Percentiles rank a stretch among this genome's conserved stretches.
Evolutionary conservation across 2,888 invertebrate species (phyloP).

Genomic region (Xanthorhoe spadicearia): DNA sequence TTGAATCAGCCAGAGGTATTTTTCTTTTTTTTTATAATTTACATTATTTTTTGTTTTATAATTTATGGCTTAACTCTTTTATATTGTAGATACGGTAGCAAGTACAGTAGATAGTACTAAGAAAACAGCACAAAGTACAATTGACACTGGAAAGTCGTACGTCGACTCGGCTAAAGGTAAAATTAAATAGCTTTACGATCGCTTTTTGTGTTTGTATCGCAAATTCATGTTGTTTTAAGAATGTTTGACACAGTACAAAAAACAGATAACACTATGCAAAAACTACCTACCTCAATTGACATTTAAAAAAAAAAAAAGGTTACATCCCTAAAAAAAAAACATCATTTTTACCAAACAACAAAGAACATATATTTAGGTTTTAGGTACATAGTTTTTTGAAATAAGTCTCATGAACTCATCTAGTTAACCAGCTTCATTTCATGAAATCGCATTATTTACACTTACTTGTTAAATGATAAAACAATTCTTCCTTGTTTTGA

Average conservation of each 20-base stretch:
- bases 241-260: slow-evolving; percentile 57
- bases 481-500: slow-evolving; percentile 31
- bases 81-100: slow-evolving; percentile 68
- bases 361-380: no score
- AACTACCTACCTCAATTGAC: no score
- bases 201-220: slow-evolving; percentile 24
- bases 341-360: no score
- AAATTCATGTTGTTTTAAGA: slow-evolving; percentile 34
- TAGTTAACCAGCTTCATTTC: slow-evolving; percentile 5
- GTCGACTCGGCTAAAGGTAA: slow-evolving; percentile 72
- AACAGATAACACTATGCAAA: slow-evolving; percentile 41
- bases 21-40: slow-evolving; percentile 22
- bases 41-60: slow-evolving; percentile 3
- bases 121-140: slow-evolving; percentile 72
- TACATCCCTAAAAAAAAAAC: no score
- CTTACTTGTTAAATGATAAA: slow-evolving; percentile 22
- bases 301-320: no score
- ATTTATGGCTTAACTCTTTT: slow-evolving; percentile 35
- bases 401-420: slow-evolving; percentile 4
- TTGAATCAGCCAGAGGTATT: slow-evolving; percentile 63
- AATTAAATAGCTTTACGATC: slow-evolving; percentile 11
- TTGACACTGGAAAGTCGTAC: slow-evolving; percentile 66
- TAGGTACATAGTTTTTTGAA: no score
- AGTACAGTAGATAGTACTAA: slow-evolving; percentile 74
- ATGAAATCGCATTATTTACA: slow-evolving; percentile 27